Percentiles rank a stretch among this genome's conserved stretches.
Evolutionary conservation across 2,888 invertebrate species (phyloP).

Genomic region (Habrosyne pyritoides): DNA sequence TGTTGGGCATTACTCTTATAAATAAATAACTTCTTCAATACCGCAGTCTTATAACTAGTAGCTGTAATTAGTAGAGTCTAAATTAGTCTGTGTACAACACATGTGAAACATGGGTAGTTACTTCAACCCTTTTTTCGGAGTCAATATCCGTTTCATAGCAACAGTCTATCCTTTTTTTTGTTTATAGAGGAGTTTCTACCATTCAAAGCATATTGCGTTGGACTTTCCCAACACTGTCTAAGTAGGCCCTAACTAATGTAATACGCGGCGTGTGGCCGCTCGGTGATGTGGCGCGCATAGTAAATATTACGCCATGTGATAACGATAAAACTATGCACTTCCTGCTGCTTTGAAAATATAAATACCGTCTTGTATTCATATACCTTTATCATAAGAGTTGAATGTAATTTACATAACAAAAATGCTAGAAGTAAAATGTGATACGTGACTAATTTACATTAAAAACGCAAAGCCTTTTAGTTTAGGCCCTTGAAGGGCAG

Average conservation of each 20-base stretch:
- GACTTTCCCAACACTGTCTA: constrained; percentile 1
- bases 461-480: no score
- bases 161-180: no score
- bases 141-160: no score
- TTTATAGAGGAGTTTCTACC: no score
- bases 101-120: no score
- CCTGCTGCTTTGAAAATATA: constrained; percentile 14
- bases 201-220: no score
- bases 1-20: neutral
- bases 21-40: no score
- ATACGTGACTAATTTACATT: neutral
- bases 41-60: no score
- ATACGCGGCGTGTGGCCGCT: constrained; percentile 35
- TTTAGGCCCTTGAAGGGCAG: no score
- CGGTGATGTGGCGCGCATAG: constrained; percentile 24
- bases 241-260: neutral
- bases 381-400: neutral
- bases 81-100: no score
- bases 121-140: no score
- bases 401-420: neutral
- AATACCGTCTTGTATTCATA: neutral
- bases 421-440: neutral
- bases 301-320: constrained; percentile 48
- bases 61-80: no score
- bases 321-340: constrained; percentile 47